Evolutionary conservation across 1,140 invertebrate species (phyloP).

Genomic region (Zaprionus camerounensis): DNA sequence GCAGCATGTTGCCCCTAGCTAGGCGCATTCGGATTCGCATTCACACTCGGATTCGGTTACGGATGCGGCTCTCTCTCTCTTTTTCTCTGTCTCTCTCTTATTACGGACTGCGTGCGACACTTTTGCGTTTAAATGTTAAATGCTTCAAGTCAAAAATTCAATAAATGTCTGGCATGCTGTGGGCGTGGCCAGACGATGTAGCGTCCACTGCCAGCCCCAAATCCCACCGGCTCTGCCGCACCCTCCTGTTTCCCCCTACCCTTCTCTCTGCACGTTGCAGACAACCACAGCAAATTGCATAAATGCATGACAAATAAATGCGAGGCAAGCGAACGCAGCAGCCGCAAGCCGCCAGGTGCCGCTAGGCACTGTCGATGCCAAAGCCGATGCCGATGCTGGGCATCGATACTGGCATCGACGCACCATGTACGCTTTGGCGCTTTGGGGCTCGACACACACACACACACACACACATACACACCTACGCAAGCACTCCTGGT

Average conservation of each 20-base stretch:
- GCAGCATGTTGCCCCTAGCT: slow-evolving; percentile 2
- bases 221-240: too few relatives aligned
- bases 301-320: slow-evolving; percentile 12
- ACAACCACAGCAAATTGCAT: slow-evolving; percentile 8
- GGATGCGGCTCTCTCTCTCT: background rate
- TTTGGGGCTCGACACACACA: background rate
- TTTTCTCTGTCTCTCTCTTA: background rate
- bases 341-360: slow-evolving; percentile 1
- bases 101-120: slow-evolving; percentile 48
- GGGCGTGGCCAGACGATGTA: slow-evolving; percentile 41
- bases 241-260: background rate
- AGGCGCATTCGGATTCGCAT: slow-evolving; percentile 1
- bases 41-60: background rate
- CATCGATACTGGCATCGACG: slow-evolving; percentile 9
- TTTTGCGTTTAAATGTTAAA: slow-evolving; percentile 68
- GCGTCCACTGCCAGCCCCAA: background rate
- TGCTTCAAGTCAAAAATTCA: slow-evolving; percentile 75
- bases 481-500: background rate
- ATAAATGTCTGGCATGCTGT: slow-evolving; percentile 63
- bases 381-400: background rate
- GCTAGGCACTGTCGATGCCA: slow-evolving; percentile 1
- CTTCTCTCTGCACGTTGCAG: slow-evolving; percentile 48
- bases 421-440: slow-evolving; percentile 6
- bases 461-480: background rate
- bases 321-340: background rate